A percentile compares a stretch with the other conserved stretches of the same genome.
phyloP scores from a whole-genome alignment of 2,888 invertebrate species.

The Bembecia ichneumoniformis region DNA sequence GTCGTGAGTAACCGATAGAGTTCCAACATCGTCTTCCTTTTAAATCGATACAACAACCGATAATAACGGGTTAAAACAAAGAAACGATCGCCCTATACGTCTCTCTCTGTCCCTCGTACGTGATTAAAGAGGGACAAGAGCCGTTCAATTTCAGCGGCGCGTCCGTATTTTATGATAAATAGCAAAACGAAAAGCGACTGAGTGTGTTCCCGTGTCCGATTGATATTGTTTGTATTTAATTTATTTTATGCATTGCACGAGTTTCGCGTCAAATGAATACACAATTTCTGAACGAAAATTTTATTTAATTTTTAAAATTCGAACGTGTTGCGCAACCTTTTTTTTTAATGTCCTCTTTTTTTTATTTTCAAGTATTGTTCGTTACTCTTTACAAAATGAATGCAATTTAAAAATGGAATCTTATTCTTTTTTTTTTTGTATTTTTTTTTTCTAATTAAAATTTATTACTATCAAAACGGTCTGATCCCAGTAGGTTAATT shows the following conservation, averaged over 20 bases:
- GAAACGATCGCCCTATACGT: conserved; percentile 24
- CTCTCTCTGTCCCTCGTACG: conserved; percentile 25
- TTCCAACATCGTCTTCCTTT: background rate
- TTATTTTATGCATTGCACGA: conserved; percentile 47
- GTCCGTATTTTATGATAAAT: conserved; percentile 63
- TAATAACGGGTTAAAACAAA: conserved; percentile 47
- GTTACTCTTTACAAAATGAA: conserved; percentile 11
- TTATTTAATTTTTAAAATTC: conserved; percentile 11
- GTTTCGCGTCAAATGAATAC: conserved; percentile 40
- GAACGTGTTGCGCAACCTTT: conserved; percentile 21
- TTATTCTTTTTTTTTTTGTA: background rate
- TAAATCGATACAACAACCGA: conserved; percentile 28
- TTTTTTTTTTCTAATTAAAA: no score
- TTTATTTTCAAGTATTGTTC: conserved; percentile 1
- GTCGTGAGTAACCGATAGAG: no score
- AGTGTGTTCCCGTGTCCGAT: conserved; percentile 61
- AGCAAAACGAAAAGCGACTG: conserved; percentile 41
- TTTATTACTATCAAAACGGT: no score
- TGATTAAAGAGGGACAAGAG: conserved; percentile 24
- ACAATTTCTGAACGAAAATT: conserved; percentile 19
- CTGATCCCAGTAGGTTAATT: no score
- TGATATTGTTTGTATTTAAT: conserved; percentile 60
- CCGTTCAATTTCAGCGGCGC: conserved; percentile 41
- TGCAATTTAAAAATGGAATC: conserved; percentile 4
- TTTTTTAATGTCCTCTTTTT: conserved; percentile 26